These are phyloP conservation scores for Polypedilum pembai DNA, from an alignment of 1,140 invertebrate species.

Conservation along the genomic window DNA sequence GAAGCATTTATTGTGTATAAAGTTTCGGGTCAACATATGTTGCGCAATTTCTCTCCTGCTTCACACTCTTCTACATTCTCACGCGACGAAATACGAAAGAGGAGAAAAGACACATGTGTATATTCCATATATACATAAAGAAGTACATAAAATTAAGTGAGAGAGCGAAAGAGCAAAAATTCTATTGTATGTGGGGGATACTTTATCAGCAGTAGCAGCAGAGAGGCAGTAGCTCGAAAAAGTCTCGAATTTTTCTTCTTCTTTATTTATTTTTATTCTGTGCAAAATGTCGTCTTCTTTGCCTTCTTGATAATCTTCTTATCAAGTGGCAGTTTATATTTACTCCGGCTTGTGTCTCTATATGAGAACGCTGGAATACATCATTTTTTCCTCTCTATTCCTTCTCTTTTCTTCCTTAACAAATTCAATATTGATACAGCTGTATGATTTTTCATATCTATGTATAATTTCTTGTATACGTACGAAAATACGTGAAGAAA, in stretches of 20 bases:
- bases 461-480: no score
- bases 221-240: neutral
- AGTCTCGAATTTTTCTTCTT: neutral
- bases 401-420: neutral
- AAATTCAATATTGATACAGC: neutral
- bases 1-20: neutral
- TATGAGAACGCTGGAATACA: no score
- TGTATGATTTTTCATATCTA: neutral
- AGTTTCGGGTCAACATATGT: slow-evolving; percentile 1
- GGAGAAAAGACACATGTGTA: neutral
- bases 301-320: neutral
- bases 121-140: neutral
- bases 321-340: neutral
- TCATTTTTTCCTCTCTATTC: no score
- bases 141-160: neutral
- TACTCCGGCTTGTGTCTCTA: no score
- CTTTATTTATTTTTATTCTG: neutral
- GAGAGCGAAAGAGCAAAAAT: neutral
- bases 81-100: neutral
- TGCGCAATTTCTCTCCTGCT: slow-evolving; percentile 1
- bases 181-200: neutral
- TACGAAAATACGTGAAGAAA: no score
- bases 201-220: neutral
- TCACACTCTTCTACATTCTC: neutral
- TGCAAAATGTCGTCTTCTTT: neutral